Evolutionary conservation across 2,888 invertebrate genomes (phyloP).

Genomic region (Trichopoda pennipes): DNA sequence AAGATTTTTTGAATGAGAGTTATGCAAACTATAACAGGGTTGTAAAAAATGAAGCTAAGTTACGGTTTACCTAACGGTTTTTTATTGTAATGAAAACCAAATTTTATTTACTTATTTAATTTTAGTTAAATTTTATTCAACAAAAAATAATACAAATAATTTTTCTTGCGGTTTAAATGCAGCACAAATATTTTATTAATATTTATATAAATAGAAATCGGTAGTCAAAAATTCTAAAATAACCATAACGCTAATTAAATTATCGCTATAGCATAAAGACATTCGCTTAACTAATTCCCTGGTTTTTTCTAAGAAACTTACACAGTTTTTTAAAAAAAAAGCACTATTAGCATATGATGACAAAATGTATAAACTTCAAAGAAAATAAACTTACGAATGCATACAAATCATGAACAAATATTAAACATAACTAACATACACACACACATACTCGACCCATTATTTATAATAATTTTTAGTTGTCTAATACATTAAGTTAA

Average conservation of each 20-base stretch:
- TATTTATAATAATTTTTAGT: slow-evolving; percentile 19
- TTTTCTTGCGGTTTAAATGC: too few relatives aligned
- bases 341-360: slow-evolving; percentile 52
- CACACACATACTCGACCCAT: background rate
- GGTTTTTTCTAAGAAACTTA: slow-evolving; percentile 38
- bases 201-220: slow-evolving; percentile 7
- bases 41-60: too few relatives aligned
- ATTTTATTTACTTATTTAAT: too few relatives aligned
- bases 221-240: slow-evolving; percentile 33
- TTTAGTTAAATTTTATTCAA: too few relatives aligned
- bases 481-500: slow-evolving; percentile 63
- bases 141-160: too few relatives aligned
- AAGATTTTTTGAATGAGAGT: too few relatives aligned
- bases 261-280: slow-evolving; percentile 46
- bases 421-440: slow-evolving; percentile 4
- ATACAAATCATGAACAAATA: slow-evolving; percentile 5
- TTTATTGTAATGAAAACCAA: too few relatives aligned
- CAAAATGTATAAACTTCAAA: slow-evolving; percentile 51
- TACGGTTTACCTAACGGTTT: too few relatives aligned
- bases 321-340: slow-evolving; percentile 23
- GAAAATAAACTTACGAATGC: slow-evolving; percentile 4
- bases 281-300: background rate
- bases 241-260: slow-evolving; percentile 61
- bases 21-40: too few relatives aligned
- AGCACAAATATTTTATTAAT: too few relatives aligned